Base-by-base conservation (phyloP, 2,797 vertebrate species). In the Mallotus villosus region DNA sequence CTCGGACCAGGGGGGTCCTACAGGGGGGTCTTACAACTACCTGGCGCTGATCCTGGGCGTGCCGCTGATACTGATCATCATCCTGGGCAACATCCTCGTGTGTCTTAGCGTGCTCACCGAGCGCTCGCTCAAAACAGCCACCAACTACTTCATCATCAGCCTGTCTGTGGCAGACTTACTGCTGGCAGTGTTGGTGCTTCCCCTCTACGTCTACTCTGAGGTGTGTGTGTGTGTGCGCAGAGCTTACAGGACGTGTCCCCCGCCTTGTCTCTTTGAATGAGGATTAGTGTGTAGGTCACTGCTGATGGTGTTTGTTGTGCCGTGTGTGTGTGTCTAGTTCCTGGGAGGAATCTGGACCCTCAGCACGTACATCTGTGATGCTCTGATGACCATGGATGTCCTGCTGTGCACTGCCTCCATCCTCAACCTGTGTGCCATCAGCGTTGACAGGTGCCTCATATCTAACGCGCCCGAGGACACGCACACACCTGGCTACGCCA, bases 111-210 rank as follows among this genome's bases (percentile, higher is more conserved):
- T 93, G 57, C 85, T 93, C 46, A 92, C 91, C 0, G 91, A 93
- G 85, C 86, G 85, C 29, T 91, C 92, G 0, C 88, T 93, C n/a
- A 92, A 93, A 76, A 93, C 92, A 0, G 90, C 92, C 41, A 93
- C 91, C 49, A 93, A 93, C 78, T 93, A 93, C 81, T 93, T 93
- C 82, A 93, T 93, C 57, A 87, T 93, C 76, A 93, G 92, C 78
- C 84, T 93, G 80, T 84, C 91, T 0, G 90, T 88, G 53, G 92
- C 92, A 0, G 92, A 93, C 77, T 87, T 93, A 41, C 87, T 93
- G 73, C 86, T 93, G 73, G 92, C 92, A 0, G 81, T 93, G 49
- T 82, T 93, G 67, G 92, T 93, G 51, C 86, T 93, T 25, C 92
- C 92, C 0, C 90, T 93, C 17, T 93, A 86, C 2, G 89, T 93